Evolutionary conservation across 2,888 invertebrate genomes (phyloP), one percentile per base, ranked within the genome.

Genomic region (Lepidocyrtinus sp.): DNA sequence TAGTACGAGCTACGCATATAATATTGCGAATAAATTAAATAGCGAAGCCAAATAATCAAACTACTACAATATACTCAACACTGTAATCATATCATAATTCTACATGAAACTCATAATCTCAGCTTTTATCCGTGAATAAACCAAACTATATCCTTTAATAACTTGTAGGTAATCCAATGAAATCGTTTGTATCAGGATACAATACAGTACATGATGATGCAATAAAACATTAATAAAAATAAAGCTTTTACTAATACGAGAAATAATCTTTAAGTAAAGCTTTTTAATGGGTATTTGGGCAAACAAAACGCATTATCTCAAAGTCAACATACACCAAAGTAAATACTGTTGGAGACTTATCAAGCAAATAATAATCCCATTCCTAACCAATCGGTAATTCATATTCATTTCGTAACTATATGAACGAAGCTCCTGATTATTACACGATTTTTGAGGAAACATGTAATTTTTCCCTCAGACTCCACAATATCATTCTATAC

Each of bases 371-470:
- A 59, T 71, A 71, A 71, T 67, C 71, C 71, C 65, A 67, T 55
- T 64, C 70, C 27, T 65, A 70, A 65, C 76, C 21, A 27, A 74
- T 59, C 55, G 63, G 9, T 22, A 21, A 22, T 72, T 72, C 68
- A 78, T 76, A 69, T 68, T 77, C 67, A 79, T 79, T 73, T 79
- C 79, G 74, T 79, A n/a, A n/a, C n/a, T n/a, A n/a, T n/a, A n/a
- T n/a, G n/a, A n/a, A n/a, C n/a, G n/a, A n/a, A n/a, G n/a, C n/a
- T n/a, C n/a, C n/a, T n/a, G n/a, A n/a, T n/a, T n/a, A n/a, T n/a
- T n/a, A n/a, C n/a, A n/a, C n/a, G n/a, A n/a, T n/a, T n/a, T n/a
- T n/a, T n/a, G n/a, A n/a, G n/a, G n/a, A n/a, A n/a, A n/a, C n/a
- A n/a, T n/a, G n/a, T n/a, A n/a, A n/a, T n/a, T n/a, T n/a, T n/a